Conservation (phyloP, 2,888 invertebrate genomes). For the Caenorhabditis drosophilae region DNA sequence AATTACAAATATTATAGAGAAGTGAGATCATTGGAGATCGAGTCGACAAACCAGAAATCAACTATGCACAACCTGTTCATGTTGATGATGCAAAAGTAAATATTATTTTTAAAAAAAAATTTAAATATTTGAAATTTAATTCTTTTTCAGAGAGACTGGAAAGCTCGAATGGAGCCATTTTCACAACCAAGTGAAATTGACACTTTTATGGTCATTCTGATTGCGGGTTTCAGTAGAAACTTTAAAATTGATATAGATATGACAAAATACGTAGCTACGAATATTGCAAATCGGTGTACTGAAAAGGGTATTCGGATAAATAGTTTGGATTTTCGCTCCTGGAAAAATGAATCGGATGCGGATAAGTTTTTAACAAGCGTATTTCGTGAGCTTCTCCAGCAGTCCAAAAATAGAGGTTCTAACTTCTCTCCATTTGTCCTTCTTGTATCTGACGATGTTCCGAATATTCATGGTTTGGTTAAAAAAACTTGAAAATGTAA, state of each 20-base stretch:
- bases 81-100: slow-evolving; percentile 35
- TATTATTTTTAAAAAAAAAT: background rate
- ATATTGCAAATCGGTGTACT: slow-evolving; percentile 16
- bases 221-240: slow-evolving; percentile 18
- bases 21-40: slow-evolving; percentile 27
- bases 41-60: slow-evolving; percentile 16
- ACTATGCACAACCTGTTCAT: slow-evolving; percentile 18
- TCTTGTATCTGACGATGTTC: slow-evolving; percentile 27
- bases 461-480: slow-evolving; percentile 30
- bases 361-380: slow-evolving; percentile 17
- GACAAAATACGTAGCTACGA: slow-evolving; percentile 7
- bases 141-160: slow-evolving; percentile 31
- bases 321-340: background rate
- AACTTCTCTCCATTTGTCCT: slow-evolving; percentile 26
- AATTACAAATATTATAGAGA: background rate
- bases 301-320: slow-evolving; percentile 24
- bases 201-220: slow-evolving; percentile 15
- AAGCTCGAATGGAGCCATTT: slow-evolving; percentile 13
- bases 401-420: slow-evolving; percentile 3
- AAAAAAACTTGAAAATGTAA: background rate
- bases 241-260: slow-evolving; percentile 5
- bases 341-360: slow-evolving; percentile 8
- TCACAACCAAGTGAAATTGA: slow-evolving; percentile 5
- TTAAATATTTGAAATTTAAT: background rate
- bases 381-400: slow-evolving; percentile 18